Percentiles rank a stretch among this genome's conserved stretches.
phyloP scores from a whole-genome alignment of 2,888 invertebrate genomes.

The Vesta saturnalis region DNA sequence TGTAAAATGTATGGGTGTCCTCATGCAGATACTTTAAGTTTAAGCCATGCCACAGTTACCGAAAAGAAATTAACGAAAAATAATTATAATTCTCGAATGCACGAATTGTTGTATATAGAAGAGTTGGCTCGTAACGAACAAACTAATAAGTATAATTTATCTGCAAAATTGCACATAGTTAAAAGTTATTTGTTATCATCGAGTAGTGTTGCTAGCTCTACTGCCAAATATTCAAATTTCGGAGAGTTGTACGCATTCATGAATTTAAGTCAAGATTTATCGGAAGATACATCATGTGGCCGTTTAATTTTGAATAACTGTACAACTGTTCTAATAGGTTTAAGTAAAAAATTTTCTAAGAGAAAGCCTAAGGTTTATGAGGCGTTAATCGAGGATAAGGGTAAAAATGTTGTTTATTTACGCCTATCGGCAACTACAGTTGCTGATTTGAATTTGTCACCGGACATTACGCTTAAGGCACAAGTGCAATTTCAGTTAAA shows the following conservation, averaged over 20 bases:
- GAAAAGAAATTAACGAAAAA: conserved; percentile 71
- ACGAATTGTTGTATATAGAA: conserved; percentile 79
- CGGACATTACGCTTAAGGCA: conserved; percentile 72
- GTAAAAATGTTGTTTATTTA: conserved; percentile 80
- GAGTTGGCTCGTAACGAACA: conserved; percentile 80
- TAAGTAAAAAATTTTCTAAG: conserved; percentile 31
- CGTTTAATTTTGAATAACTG: conserved; percentile 81
- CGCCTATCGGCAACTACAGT: conserved; percentile 76
- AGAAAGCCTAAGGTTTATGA: conserved; percentile 72
- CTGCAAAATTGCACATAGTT: conserved; percentile 70
- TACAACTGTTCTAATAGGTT: conserved; percentile 70
- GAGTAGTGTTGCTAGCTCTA: conserved; percentile 73
- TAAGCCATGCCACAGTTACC: conserved; percentile 74
- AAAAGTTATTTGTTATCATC: conserved; percentile 76
- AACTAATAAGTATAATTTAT: conserved; percentile 75
- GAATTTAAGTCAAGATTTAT: conserved; percentile 76
- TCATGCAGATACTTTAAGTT: conserved; percentile 70
- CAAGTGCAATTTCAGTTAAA: conserved; percentile 86
- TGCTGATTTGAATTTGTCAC: conserved; percentile 66
- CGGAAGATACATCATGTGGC: conserved; percentile 85
- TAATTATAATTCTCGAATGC: conserved; percentile 79
- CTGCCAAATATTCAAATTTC: conserved; percentile 79
- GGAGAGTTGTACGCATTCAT: conserved; percentile 82
- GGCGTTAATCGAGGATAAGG: conserved; percentile 78
- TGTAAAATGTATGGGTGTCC: conserved; percentile 73